phyloP scores from a whole-genome alignment of 1,140 invertebrate species.

The Tetramorium alpestre region DNA sequence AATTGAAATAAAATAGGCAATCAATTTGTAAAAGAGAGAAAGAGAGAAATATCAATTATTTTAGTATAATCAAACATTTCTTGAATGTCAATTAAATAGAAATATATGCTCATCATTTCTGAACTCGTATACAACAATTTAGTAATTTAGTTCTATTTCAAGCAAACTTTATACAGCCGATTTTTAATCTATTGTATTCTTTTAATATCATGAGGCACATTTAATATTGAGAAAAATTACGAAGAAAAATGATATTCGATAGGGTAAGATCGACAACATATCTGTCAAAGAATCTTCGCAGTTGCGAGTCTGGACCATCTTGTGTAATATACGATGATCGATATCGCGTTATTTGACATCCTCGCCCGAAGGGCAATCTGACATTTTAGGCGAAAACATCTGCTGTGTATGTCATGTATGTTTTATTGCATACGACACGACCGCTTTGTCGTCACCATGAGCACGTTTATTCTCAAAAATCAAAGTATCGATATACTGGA shows the following conservation, averaged over 20 bases:
- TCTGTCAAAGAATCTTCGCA: neutral
- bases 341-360: conserved; percentile 44
- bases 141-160: neutral
- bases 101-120: too few species aligned
- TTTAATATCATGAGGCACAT: neutral
- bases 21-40: neutral
- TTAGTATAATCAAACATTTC: neutral
- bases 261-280: neutral
- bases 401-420: neutral
- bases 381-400: conserved; percentile 28
- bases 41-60: neutral
- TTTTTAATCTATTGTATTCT: neutral
- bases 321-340: conserved; percentile 27
- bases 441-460: conserved; percentile 25
- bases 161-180: neutral
- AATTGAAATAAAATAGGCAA: neutral
- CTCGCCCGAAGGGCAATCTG: conserved; percentile 14
- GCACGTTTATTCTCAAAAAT: conserved; percentile 43
- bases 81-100: neutral
- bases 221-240: neutral
- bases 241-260: neutral
- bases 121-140: neutral
- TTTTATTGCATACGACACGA: conserved; percentile 20
- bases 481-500: neutral
- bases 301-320: neutral